phyloP scores from a whole-genome alignment of 2,113 vertebrate species.

The Trachemys scripta region DNA sequence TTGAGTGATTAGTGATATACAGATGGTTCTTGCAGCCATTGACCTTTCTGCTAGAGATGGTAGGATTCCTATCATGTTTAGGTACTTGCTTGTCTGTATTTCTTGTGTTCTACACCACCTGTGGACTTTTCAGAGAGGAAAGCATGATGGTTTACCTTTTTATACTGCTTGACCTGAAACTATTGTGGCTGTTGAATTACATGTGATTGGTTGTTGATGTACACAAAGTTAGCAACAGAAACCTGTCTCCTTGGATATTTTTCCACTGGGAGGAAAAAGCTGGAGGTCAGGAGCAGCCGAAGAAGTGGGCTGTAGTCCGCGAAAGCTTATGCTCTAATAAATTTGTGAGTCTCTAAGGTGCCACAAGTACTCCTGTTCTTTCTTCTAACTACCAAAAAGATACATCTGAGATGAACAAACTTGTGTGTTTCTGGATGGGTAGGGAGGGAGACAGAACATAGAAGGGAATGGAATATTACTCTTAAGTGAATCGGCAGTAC shows the following conservation, averaged over 20 bases:
- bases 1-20: neutral
- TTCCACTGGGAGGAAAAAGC: neutral
- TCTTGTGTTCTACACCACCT: rapidly evolving
- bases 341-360: too few relatives aligned
- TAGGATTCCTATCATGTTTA: rapidly evolving
- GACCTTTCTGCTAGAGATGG: neutral
- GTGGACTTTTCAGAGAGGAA: neutral
- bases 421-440: neutral
- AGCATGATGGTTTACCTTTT: neutral
- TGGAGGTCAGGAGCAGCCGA: neutral
- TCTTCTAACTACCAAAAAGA: too few relatives aligned
- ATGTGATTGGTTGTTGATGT: neutral
- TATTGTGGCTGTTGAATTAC: neutral
- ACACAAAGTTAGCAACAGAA: neutral
- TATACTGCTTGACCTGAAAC: neutral
- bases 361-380: too few relatives aligned
- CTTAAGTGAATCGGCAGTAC: neutral
- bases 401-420: neutral
- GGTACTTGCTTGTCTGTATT: neutral
- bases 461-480: neutral
- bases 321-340: too few relatives aligned
- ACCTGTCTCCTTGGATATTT: neutral
- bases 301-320: too few relatives aligned
- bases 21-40: neutral
- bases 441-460: neutral